phyloP scores from a whole-genome alignment of 2,888 invertebrate species.

The Acholoe squamosa region DNA sequence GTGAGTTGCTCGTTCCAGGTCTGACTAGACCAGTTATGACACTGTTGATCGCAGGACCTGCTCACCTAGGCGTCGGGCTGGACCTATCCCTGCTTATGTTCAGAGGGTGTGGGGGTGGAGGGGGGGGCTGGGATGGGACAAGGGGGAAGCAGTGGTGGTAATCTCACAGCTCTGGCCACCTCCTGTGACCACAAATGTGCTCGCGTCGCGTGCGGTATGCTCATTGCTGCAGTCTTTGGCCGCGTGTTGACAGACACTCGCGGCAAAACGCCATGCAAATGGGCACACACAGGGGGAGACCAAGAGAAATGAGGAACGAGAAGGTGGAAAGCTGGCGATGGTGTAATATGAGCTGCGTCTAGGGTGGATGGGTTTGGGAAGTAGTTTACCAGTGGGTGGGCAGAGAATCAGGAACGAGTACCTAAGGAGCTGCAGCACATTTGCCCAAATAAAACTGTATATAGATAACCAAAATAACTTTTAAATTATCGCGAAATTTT shows the following conservation, averaged over 20 bases:
- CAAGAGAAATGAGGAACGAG: background rate
- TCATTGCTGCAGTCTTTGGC: background rate
- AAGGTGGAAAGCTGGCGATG: background rate
- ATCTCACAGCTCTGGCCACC: constrained; percentile 4
- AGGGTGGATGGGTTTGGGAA: too few relatives aligned
- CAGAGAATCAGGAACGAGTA: too few relatives aligned
- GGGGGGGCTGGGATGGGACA: background rate
- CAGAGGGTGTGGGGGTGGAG: background rate
- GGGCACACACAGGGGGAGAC: background rate
- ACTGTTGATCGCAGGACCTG: constrained; percentile 8
- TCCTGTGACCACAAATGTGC: constrained; percentile 52
- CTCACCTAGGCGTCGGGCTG: background rate
- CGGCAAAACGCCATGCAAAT: constrained; percentile 45
- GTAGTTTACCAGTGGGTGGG: too few relatives aligned
- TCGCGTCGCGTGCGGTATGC: constrained; percentile 23
- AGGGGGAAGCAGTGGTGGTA: background rate
- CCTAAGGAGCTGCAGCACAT: too few relatives aligned
- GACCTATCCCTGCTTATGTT: background rate
- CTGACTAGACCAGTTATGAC: background rate
- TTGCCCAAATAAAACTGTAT: too few relatives aligned
- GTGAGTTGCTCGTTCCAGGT: background rate
- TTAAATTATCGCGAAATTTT: too few relatives aligned
- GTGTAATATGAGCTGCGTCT: too few relatives aligned
- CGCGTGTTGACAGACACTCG: constrained; percentile 28
- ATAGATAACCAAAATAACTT: too few relatives aligned